phyloP scores from a whole-genome alignment of 2,888 invertebrate genomes.

The Erebia palarica region DNA sequence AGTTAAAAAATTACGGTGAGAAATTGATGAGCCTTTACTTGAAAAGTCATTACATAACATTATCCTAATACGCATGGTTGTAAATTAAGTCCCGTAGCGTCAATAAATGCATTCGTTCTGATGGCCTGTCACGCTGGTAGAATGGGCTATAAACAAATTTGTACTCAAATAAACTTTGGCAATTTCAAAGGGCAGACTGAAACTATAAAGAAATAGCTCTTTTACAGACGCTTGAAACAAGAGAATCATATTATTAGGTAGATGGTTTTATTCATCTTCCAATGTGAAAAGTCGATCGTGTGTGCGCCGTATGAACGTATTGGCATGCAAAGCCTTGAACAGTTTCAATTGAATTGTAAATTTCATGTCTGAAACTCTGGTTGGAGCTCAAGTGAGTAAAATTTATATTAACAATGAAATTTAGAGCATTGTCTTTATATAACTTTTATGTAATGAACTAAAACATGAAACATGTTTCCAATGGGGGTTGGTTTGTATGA shows the following conservation, averaged over 20 bases:
- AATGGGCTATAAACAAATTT: not conserved
- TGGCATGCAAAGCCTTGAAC: slow-evolving; percentile 80
- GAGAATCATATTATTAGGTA: slow-evolving; percentile 50
- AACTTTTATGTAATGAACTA: not conserved
- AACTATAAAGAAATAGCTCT: not conserved
- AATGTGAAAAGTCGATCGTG: slow-evolving; percentile 74
- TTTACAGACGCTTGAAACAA: slow-evolving; percentile 16
- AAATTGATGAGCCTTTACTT: not conserved
- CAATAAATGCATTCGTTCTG: not conserved
- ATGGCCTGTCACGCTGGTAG: not conserved
- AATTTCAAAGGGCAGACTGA: not conserved
- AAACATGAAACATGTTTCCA: no score
- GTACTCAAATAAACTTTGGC: not conserved
- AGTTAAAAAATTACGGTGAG: not conserved
- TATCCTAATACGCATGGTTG: not conserved
- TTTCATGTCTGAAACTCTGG: slow-evolving; percentile 71
- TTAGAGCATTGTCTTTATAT: not conserved
- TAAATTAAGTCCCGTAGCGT: not conserved
- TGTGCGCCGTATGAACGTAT: slow-evolving; percentile 77
- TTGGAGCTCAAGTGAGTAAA: slow-evolving; percentile 44
- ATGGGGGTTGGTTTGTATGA: no score
- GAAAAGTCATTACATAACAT: not conserved
- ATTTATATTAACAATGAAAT: not conserved
- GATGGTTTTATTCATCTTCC: slow-evolving; percentile 77
- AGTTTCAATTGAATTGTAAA: slow-evolving; percentile 80